A percentile compares a stretch with the other conserved stretches of the same genome.
phyloP scores from a whole-genome alignment of 2,888 invertebrate species.

The Andrena marginata region DNA sequence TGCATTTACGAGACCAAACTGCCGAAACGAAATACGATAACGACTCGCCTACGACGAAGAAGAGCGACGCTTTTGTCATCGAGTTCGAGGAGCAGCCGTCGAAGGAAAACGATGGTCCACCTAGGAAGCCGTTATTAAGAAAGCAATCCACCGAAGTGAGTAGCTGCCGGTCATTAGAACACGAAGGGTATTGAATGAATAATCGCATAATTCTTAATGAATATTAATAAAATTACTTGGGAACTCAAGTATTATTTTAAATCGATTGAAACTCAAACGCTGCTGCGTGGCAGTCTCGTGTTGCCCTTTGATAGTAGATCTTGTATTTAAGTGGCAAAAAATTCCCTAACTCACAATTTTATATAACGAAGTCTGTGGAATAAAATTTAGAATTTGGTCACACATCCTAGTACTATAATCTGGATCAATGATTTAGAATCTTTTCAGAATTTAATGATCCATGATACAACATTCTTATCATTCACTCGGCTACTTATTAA shows the following conservation, averaged over 20 bases:
- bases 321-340: neutral
- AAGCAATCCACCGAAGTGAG: conserved; percentile 72
- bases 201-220: neutral
- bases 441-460: neutral
- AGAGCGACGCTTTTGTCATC: conserved; percentile 63
- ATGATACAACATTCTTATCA: neutral
- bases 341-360: neutral
- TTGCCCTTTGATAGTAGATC: neutral
- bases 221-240: neutral
- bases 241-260: too few species aligned
- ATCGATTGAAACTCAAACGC: too few species aligned
- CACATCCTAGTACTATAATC: neutral
- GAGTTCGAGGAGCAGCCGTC: conserved; percentile 66
- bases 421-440: neutral
- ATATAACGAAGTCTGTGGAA: too few species aligned
- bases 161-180: neutral
- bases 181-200: neutral
- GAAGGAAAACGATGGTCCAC: conserved; percentile 59
- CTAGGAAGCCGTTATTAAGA: conserved; percentile 61
- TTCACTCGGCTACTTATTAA: conserved; percentile 7
- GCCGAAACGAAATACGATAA: conserved; percentile 65
- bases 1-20: conserved; percentile 54
- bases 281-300: neutral
- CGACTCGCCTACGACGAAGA: conserved; percentile 56
- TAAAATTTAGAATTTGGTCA: too few species aligned